Percentiles rank a stretch among this genome's conserved stretches.
Conservation (phyloP, 2,797 vertebrate genomes). For the Rhinoraja longicauda region DNA sequence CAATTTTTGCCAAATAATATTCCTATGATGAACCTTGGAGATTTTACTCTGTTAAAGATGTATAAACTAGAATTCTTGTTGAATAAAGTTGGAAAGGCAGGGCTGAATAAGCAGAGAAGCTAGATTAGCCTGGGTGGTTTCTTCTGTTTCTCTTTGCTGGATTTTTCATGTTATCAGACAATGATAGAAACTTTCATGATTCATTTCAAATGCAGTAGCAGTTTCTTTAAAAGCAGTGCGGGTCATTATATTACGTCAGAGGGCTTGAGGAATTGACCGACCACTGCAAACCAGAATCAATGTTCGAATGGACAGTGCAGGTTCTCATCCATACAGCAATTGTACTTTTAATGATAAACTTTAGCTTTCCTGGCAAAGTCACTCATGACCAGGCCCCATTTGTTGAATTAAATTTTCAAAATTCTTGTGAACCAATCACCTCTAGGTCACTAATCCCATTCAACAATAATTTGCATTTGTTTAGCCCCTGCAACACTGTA, state of each 20-base stretch:
- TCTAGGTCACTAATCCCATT: not conserved
- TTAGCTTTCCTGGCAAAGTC: not conserved
- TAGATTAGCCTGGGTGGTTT: not conserved
- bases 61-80: not conserved
- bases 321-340: not conserved
- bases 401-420: not conserved
- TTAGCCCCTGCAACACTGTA: not conserved
- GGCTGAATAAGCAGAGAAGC: not conserved
- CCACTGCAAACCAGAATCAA: not conserved
- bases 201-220: not conserved
- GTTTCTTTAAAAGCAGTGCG: not conserved
- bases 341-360: not conserved
- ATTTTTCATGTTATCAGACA: not conserved
- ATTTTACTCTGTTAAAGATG: not conserved
- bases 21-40: not conserved
- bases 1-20: not conserved
- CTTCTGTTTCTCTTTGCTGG: not conserved
- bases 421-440: too few relatives aligned
- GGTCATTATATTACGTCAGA: not conserved
- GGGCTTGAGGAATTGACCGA: not conserved
- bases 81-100: not conserved
- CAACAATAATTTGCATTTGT: slow-evolving; percentile 8
- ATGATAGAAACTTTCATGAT: not conserved
- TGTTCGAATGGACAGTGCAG: not conserved
- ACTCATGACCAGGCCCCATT: not conserved